These are phyloP conservation scores for Rhombomys opimus DNA, from an alignment of 2,113 vertebrate genomes.

Conservation along the genomic window DNA sequence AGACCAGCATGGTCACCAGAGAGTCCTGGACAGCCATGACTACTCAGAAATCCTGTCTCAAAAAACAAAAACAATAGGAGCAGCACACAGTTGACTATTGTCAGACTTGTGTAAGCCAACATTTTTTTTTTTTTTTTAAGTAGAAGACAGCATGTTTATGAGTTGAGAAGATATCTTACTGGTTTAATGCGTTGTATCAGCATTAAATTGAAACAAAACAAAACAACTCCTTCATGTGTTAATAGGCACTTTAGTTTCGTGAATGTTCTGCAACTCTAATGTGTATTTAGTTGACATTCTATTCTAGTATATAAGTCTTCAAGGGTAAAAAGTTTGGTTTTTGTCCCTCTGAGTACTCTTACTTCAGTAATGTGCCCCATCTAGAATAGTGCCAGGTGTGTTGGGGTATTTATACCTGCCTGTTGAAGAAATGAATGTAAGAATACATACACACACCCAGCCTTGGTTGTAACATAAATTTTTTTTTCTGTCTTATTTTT, in stretches of 20 bases:
- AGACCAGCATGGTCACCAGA: background rate
- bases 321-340: background rate
- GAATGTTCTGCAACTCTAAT: background rate
- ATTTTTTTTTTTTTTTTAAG: background rate
- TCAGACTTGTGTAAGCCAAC: background rate
- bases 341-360: background rate
- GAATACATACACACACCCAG: background rate
- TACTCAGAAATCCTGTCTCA: background rate
- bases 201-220: background rate
- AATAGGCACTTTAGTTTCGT: background rate
- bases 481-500: background rate
- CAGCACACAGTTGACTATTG: background rate
- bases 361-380: background rate
- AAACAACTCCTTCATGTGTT: background rate
- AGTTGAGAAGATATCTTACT: conserved; percentile 27
- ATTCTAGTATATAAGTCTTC: background rate
- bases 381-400: background rate
- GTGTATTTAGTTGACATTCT: background rate
- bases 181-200: background rate
- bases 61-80: background rate
- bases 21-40: background rate
- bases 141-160: background rate
- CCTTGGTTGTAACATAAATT: background rate
- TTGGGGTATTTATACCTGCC: background rate
- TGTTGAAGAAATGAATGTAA: conserved; percentile 25